Evolutionary conservation across 2,888 invertebrate species (phyloP).

Genomic region (Neocrepidodera transversa): DNA sequence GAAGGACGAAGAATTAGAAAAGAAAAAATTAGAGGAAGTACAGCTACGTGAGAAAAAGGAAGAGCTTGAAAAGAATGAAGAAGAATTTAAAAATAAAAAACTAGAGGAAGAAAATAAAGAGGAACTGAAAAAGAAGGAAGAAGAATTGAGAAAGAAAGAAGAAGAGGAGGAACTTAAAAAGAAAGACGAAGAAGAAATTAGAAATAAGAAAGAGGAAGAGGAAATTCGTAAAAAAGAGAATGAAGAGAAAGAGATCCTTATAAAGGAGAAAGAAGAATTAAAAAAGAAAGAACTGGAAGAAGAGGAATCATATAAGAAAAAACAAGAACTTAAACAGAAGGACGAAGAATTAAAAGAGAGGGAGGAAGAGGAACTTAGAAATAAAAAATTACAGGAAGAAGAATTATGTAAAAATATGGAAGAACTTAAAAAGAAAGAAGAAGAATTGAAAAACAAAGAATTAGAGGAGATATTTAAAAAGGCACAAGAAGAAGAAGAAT

Average conservation of each 20-base stretch:
- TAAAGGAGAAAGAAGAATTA: slow-evolving; percentile 41
- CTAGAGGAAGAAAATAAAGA: slow-evolving; percentile 18
- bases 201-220: slow-evolving; percentile 30
- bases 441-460: slow-evolving; percentile 14
- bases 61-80: slow-evolving; percentile 31
- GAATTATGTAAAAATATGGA: too few species aligned
- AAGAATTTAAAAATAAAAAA: slow-evolving; percentile 14
- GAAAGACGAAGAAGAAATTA: slow-evolving; percentile 16
- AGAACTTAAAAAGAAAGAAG: slow-evolving; percentile 38
- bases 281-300: slow-evolving; percentile 22
- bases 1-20: slow-evolving; percentile 9
- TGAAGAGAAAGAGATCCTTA: slow-evolving; percentile 26
- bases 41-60: slow-evolving; percentile 7
- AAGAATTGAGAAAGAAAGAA: too few species aligned
- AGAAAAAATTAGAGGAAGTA: slow-evolving; percentile 26
- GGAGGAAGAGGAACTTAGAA: slow-evolving; percentile 27
- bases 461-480: slow-evolving; percentile 15
- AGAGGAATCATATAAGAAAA: slow-evolving; percentile 17
- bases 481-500: slow-evolving; percentile 24
- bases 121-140: slow-evolving; percentile 23
- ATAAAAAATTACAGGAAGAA: slow-evolving; percentile 25
- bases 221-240: slow-evolving; percentile 30
- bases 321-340: slow-evolving; percentile 27
- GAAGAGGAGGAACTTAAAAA: slow-evolving; percentile 27
- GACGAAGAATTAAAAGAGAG: slow-evolving; percentile 10